A percentile compares a stretch with the other conserved stretches of the same genome.
These are phyloP conservation scores for Embidobia sp. DNA, from an alignment of 2,888 invertebrate species.

Conservation along the genomic window DNA sequence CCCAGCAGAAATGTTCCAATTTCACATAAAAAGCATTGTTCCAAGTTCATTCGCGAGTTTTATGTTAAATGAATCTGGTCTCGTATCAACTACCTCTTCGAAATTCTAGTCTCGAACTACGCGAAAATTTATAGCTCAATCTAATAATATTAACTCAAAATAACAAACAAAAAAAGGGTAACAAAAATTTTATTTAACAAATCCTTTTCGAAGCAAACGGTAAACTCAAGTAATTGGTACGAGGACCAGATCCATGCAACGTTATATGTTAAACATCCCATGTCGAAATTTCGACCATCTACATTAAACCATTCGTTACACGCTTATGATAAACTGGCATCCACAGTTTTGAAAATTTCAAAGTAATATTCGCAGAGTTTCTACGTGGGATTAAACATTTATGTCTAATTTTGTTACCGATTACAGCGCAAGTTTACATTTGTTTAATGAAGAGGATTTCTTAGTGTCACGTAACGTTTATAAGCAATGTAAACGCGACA, in stretches of 20 bases:
- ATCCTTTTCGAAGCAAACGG: no score
- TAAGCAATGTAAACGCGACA: conserved; percentile 54
- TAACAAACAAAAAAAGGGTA: no score
- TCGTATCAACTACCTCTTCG: conserved; percentile 21
- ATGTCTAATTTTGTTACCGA: conserved; percentile 79
- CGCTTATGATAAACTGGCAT: no score
- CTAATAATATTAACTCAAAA: no score
- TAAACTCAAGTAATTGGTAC: no score
- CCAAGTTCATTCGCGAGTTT: conserved; percentile 78
- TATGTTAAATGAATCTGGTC: conserved; percentile 61
- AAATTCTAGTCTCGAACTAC: no score
- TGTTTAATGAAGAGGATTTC: conserved; percentile 71
- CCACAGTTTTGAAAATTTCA: conserved; percentile 4
- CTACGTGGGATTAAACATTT: conserved; percentile 49
- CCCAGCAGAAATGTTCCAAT: conserved; percentile 72
- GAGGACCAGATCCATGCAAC: no score
- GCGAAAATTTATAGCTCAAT: no score
- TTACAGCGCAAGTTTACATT: conserved; percentile 79
- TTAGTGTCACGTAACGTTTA: conserved; percentile 62
- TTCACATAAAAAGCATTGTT: conserved; percentile 79
- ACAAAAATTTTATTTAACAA: no score
- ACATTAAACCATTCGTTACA: no score
- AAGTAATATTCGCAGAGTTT: conserved; percentile 15
- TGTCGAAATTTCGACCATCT: conserved; percentile 56
- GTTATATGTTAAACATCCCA: conserved; percentile 53